These are phyloP conservation scores for Cyanistes caeruleus DNA, from an alignment of 2,113 vertebrate species.

Conservation along the genomic window DNA sequence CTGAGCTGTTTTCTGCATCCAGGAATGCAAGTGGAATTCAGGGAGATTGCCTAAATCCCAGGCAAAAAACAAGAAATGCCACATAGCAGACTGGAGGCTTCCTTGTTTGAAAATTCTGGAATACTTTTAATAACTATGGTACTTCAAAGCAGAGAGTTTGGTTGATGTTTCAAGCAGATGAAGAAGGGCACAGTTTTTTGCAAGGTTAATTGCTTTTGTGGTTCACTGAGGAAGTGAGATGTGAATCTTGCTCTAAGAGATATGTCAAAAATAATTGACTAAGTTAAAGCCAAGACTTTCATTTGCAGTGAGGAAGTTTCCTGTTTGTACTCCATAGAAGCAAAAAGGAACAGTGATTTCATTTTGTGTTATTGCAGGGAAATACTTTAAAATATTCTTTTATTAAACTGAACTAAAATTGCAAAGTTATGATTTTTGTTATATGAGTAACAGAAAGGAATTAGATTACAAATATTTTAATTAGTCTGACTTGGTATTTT, in stretches of 20 bases:
- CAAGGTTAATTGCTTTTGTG: slow-evolving; percentile 12
- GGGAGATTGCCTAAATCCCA: background rate
- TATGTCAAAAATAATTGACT: background rate
- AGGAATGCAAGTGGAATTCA: background rate
- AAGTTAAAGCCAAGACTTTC: background rate
- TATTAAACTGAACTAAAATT: background rate
- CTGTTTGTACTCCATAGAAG: background rate
- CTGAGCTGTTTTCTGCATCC: background rate
- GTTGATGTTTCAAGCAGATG: background rate
- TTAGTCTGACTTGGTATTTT: background rate
- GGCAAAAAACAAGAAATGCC: background rate
- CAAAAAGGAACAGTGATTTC: background rate
- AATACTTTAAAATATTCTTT: background rate
- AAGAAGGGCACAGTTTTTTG: background rate
- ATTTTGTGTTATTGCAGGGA: background rate
- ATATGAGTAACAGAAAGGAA: background rate
- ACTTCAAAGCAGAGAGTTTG: background rate
- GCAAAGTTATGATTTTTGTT: background rate
- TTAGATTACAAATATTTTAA: background rate
- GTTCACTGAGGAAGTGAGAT: background rate
- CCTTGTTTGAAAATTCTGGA: background rate
- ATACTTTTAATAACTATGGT: background rate
- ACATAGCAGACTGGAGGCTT: background rate
- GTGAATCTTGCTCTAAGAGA: background rate
- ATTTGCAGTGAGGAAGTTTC: background rate